These are phyloP conservation scores for Cnemophilus loriae DNA, from an alignment of 2,113 vertebrate species.

Conservation along the genomic window DNA sequence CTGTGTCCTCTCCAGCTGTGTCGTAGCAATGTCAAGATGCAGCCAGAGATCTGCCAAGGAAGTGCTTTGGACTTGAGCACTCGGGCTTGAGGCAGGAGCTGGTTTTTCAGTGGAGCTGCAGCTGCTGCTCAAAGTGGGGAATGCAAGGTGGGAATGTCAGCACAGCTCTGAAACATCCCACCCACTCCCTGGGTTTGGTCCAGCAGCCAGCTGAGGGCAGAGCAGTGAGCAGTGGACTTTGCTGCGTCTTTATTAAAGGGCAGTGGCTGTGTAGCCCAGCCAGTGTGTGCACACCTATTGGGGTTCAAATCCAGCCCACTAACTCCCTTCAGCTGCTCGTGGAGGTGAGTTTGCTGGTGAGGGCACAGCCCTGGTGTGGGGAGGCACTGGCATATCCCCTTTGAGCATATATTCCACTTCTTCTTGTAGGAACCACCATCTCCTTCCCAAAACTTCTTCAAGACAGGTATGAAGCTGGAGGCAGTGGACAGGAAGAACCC, in stretches of 20 bases:
- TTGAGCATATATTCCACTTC: conserved; percentile 9
- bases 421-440: conserved; percentile 88
- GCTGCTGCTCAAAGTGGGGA: not conserved
- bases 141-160: not conserved
- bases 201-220: not conserved
- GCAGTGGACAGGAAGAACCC: conserved; percentile 99
- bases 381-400: not conserved
- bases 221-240: not conserved
- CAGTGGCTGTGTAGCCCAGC: not conserved
- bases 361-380: not conserved
- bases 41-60: not conserved
- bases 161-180: not conserved
- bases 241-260: not conserved
- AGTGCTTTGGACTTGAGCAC: not conserved
- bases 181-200: not conserved
- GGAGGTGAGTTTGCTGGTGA: not conserved
- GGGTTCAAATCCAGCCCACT: not conserved
- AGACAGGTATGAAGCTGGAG: conserved; percentile 98
- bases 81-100: not conserved
- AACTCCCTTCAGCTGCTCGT: not conserved
- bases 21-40: not conserved
- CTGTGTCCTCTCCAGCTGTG: not conserved
- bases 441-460: conserved; percentile 95
- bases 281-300: not conserved
- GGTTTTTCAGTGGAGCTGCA: not conserved